Evolutionary conservation across 2,888 invertebrate species (phyloP), one percentile per base, ranked within the genome.

Genomic region (Synanthedon andrenaeformis): DNA sequence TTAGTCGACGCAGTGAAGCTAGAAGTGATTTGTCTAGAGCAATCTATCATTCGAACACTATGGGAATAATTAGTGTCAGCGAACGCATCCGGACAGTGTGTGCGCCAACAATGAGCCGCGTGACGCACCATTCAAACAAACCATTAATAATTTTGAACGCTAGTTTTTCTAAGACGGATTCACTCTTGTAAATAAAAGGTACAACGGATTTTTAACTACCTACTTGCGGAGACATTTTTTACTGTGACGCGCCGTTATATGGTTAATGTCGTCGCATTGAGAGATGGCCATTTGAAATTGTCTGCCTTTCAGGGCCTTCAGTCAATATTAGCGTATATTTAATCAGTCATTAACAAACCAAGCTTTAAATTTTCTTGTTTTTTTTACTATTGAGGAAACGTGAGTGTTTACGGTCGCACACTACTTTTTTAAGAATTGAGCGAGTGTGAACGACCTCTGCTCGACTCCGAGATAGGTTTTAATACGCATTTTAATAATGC

Each of bases 1-100:
- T 79, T 76, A 69, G 73, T 74, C 66, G 74, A 71, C 70, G 70
- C 72, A 75, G 76, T 72, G 76, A 66, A 65, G 78, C 76, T 76
- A 78, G 79, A 76, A 82, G 85, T 85, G 84, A 86, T 86, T 86
- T 86, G 86, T 87, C 84, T 81, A 78, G 72, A 70, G 82, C 73
- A 82, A 87, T 87, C 83, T 85, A 87, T 87, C 86, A 87, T 84
- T 84, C 81, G 77, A 78, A 74, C 78, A 81, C 82, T 82, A 85
- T 83, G 84, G 73, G 80, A 86, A 87, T 87, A 87, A 87, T 87
- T 87, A 87, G 86, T 86, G 86, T 86, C 86, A 87, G 76, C 79
- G 76, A 62, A 70, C 76, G 83, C 82, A 85, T 87, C 85, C 86
- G 84, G 85, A 74, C 79, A 67, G 70, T 69, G 75, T 70, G 74